Evolutionary conservation across 37 sponge, comb jelly and placozoan genomes (phyloP), one percentile per base, ranked within the genome.

Genomic region (Hexactinellida sp.): DNA sequence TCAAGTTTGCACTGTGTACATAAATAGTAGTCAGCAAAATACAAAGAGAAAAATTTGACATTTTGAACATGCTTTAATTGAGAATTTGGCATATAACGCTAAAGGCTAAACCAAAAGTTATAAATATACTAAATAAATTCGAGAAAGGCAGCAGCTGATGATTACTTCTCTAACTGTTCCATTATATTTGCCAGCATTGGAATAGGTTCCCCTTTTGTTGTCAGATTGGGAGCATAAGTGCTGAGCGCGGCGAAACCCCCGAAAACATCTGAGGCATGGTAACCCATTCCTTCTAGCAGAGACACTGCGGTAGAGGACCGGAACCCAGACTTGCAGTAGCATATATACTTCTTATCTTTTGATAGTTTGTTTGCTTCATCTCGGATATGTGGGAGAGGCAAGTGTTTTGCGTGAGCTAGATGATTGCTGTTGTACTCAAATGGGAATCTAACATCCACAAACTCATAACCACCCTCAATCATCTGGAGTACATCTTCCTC

Each of bases 221-320:
- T 94, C 23, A 63, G 71, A 0, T 87, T 37, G 23, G 93, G 92
- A 24, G 84, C 83, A 54, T 86, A 86, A 1, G 84, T 85, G 76
- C 87, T 91, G 55, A 92, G 63, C 0, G 90, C 91, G 32, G 93
- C 93, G 89, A 95, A 95, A 23, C 95, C 95, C 13, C 85, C 86
- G 13, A 37, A 30, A 25, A 95, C 54, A 76, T 95, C 93, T 32
- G 36, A 55, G 0, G 86, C 90, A 24, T 84, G 54, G 54, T 86
- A 89, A 24, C 95, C 95, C 13, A 41, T 54, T 28, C 41, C 38
- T 23, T 52, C 84, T 23, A 95, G 90, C 0, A 95, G 55, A 0
- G 93, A 92, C 36, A 85, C 21, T 24, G 92, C 93, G 63, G 92
- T 92, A 28, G 91, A 52, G 1, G 95, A 92, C 10, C 95, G 85